Conservation (phyloP, 2,113 vertebrate genomes). For the Zosterops lateralis region DNA sequence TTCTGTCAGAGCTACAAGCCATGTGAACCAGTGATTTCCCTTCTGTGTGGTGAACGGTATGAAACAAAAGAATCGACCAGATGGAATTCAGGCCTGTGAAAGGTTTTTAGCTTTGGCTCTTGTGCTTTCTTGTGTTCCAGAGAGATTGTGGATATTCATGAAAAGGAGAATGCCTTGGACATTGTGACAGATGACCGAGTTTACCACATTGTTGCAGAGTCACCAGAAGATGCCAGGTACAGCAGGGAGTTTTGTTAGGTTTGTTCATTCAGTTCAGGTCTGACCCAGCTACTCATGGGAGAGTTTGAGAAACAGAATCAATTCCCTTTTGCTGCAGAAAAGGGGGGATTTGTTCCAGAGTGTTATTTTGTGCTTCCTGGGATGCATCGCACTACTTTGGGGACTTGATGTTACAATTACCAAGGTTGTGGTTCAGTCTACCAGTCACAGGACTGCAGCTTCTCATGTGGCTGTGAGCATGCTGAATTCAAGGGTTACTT, state of each 20-base stretch:
- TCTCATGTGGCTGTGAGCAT: not conserved
- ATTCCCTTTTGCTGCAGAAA: not conserved
- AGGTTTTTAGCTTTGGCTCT: not conserved
- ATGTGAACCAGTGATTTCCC: not conserved
- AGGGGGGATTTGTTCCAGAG: not conserved
- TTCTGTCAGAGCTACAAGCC: not conserved
- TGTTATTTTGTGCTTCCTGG: not conserved
- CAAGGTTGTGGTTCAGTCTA: not conserved
- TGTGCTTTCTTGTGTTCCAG: slow-evolving; percentile 69
- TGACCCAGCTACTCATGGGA: not conserved
- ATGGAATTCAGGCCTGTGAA: not conserved
- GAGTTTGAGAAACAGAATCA: not conserved
- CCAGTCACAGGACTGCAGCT: not conserved
- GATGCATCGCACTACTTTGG: not conserved
- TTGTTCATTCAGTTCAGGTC: not conserved
- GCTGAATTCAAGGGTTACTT: slow-evolving; percentile 20
- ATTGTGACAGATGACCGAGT: slow-evolving; percentile 88
- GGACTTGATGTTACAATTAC: not conserved
- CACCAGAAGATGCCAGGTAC: slow-evolving; percentile 91
- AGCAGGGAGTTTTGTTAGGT: not conserved
- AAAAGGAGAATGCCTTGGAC: slow-evolving; percentile 92
- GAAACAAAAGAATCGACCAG: not conserved
- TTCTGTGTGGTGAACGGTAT: not conserved
- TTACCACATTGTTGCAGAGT: slow-evolving; percentile 91
- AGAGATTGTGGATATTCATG: slow-evolving; percentile 91